These are phyloP conservation scores for Notocelia uddmanniana DNA, from an alignment of 2,888 invertebrate genomes.

Conservation along the genomic window DNA sequence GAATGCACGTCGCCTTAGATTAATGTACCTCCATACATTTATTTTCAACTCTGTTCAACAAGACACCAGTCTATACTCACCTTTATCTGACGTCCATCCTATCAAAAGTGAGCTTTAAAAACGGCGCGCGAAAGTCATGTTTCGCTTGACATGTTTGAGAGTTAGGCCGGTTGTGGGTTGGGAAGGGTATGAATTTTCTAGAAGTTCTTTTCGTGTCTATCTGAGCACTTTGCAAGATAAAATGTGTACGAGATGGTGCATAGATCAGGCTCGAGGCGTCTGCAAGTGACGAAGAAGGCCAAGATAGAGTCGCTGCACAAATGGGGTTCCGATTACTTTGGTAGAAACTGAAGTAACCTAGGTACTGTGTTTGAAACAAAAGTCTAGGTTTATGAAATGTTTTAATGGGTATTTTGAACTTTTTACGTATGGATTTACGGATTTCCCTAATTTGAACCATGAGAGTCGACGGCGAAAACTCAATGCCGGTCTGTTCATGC, in stretches of 20 bases:
- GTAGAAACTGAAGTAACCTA: no score
- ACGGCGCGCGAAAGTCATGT: conserved; percentile 9
- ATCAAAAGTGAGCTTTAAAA: conserved; percentile 50
- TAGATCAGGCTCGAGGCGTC: conserved; percentile 79
- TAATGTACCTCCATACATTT: conserved; percentile 84
- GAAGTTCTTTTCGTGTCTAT: conserved; percentile 82
- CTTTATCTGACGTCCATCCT: conserved; percentile 47
- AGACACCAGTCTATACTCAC: conserved; percentile 60
- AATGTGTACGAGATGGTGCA: conserved; percentile 78
- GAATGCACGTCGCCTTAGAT: conserved; percentile 81
- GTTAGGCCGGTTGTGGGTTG: conserved; percentile 53
- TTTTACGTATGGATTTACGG: no score
- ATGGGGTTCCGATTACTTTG: background rate
- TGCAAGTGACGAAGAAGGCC: conserved; percentile 64
- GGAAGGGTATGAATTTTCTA: conserved; percentile 77
- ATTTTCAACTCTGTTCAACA: conserved; percentile 73
- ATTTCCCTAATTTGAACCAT: no score
- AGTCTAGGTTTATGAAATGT: no score
- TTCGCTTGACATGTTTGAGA: conserved; percentile 7
- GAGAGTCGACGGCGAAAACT: no score
- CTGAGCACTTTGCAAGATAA: conserved; percentile 85
- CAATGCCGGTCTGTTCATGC: no score
- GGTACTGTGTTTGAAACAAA: no score
- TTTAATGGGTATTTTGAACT: no score
- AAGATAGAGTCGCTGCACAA: conserved; percentile 67